Base-by-base conservation (phyloP, 2,113 vertebrate species). In the Xenopus laevis region DNA sequence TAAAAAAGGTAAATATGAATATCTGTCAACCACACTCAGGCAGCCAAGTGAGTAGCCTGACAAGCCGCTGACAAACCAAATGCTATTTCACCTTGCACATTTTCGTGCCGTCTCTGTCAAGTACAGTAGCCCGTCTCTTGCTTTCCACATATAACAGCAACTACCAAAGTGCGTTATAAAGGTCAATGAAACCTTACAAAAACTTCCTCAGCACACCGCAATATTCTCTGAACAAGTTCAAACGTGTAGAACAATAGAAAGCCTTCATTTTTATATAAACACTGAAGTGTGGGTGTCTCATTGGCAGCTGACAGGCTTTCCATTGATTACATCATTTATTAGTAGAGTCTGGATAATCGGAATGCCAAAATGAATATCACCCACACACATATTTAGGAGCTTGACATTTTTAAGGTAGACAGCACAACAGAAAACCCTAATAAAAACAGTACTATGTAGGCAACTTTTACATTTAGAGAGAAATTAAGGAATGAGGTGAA, bases 11-110 rank as follows among this genome's bases (percentile, higher is more conserved):
- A 66, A 65, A 65, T 4, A 74, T 50, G 65, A 40, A 65, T 27
- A 74, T 67, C 72, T 68, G 60, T 74, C 72, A 74, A 33, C 64
- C 65, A 58, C 66, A 68, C 64, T 21, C 23, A 74, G 55, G 52
- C 65, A 74, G 50, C 55, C 47, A 74, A 59, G 65, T 18, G 61
- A 73, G 18, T 13, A 61, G 15, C 47, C 62, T 64, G 71, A 74
- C 64, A 33, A 61, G 64, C 12, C 45, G 27, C 44, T 68, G 72
- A 74, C 72, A 74, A 61, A 72, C 33, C 6, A 18, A 61, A 57
- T 74, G 72, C 68, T 65, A 74, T n/a, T 21, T 45, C 21, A 13
- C 40, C 45, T 74, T 52, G 30, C 58, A 47, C 21, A 46, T 46
- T 47, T 45, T n/a, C n/a, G n/a, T n/a, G n/a, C n/a, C n/a, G n/a